Base-by-base conservation (phyloP, 2,888 invertebrate species). In the Lacanobia oleracea region DNA sequence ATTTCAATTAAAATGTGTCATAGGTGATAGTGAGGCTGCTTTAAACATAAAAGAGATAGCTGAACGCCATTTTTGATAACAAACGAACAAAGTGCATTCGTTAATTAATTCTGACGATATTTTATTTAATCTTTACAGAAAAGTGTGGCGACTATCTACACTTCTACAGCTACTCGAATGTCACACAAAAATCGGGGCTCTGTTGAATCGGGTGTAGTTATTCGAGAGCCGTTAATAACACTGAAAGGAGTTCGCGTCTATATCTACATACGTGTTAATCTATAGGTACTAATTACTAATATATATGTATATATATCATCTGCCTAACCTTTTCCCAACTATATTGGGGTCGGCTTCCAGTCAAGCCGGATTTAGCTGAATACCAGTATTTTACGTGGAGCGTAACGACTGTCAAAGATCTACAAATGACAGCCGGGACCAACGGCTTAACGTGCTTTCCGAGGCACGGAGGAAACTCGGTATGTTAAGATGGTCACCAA, bases 1-100 rank as follows among this genome's bases (percentile, higher is more conserved):
- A 73, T 70, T 78, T 73, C 48, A 67, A 72, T 73, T 78, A 78
- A 79, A 72, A 70, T 71, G 62, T 82, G 80, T 81, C 79, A 78
- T 74, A 56, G 50, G 68, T 72, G 72, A 80, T 77, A 72, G 70
- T 50, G 62, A 53, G 59, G 59, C 74, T 67, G 67, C 82, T 60
- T 62, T 61, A 67, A 68, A 78, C 59, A 54, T 63, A 69, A 72
- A 48, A 67, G 56, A 68, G 79, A 79, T 82, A 82, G 67, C 62
- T 64, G 72, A 65, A 54, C 79, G 69, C 67, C 72, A 63, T 75
- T 79, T 75, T 76, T 57, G 81, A 83, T 83, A 82, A 79, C 69
- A 73, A 60, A 40, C 66, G 67, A 60, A 64, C 76, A 71, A 79
- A 82, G 81, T 71, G 74, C 68, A 81, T 72, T 64, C 33, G 56